Percentiles rank a stretch among this genome's conserved stretches.
Evolutionary conservation across 2,888 invertebrate species (phyloP).

Genomic region (Ceraclea dissimilis): DNA sequence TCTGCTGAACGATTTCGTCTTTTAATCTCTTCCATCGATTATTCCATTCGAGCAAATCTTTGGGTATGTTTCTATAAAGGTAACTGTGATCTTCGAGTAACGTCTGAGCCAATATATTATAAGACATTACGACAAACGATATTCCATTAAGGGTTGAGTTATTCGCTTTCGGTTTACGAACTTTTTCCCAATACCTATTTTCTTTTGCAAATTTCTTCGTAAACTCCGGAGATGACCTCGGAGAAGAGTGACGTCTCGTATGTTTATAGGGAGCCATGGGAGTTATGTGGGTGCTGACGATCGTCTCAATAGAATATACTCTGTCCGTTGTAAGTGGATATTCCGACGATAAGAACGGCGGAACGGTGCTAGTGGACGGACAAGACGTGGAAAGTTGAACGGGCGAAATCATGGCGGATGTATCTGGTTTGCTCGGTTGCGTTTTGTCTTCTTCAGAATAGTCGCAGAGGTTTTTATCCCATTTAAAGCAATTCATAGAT

Average conservation of each 20-base stretch:
- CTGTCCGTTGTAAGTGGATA: not conserved
- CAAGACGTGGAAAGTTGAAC: not conserved
- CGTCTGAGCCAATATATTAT: constrained; percentile 84
- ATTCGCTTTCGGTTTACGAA: constrained; percentile 2
- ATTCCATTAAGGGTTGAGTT: constrained; percentile 31
- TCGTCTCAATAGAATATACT: not conserved
- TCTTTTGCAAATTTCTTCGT: constrained; percentile 1
- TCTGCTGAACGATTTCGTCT: constrained; percentile 41
- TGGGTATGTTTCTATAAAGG: constrained; percentile 59
- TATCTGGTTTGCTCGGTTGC: not conserved
- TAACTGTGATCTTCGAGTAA: constrained; percentile 65
- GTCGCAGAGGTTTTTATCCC: not conserved
- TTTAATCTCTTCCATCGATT: constrained; percentile 48
- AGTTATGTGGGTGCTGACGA: not conserved
- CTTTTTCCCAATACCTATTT: constrained; percentile 19
- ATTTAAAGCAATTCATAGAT: constrained; percentile 14
- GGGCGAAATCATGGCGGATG: not conserved
- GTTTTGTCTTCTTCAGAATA: not conserved
- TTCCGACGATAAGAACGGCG: not conserved
- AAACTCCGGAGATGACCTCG: constrained; percentile 3
- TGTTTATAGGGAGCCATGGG: not conserved
- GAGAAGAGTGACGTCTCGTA: not conserved
- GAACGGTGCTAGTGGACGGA: not conserved
- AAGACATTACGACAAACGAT: constrained; percentile 66
- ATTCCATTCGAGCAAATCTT: constrained; percentile 60